Evolutionary conservation across 1,140 invertebrate species (phyloP).

Genomic region (Diprion similis): DNA sequence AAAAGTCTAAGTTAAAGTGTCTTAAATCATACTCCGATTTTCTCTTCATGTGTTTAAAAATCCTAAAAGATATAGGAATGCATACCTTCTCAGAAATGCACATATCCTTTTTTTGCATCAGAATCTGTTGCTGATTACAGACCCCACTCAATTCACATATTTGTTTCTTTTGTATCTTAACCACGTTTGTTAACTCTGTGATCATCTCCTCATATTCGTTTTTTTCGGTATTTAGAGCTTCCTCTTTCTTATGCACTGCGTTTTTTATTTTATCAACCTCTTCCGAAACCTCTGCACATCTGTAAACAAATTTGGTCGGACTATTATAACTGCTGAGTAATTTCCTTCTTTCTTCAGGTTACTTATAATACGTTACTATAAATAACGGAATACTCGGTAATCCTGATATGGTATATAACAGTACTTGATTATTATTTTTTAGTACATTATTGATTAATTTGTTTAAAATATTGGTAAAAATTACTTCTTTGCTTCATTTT

Average conservation of each 20-base stretch:
- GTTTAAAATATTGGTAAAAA: background rate
- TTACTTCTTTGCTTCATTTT: constrained; percentile 37
- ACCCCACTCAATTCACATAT: constrained; percentile 35
- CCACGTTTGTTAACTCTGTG: constrained; percentile 33
- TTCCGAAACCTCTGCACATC: constrained; percentile 29
- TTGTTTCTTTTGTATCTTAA: constrained; percentile 36
- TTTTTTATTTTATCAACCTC: constrained; percentile 35
- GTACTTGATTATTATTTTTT: background rate
- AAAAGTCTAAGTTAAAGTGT: constrained; percentile 3
- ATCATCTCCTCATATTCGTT: constrained; percentile 33
- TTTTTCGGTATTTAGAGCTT: constrained; percentile 28
- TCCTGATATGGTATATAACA: background rate
- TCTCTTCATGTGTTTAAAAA: background rate
- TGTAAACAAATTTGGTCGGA: constrained; percentile 25
- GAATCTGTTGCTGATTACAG: constrained; percentile 33
- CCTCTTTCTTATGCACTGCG: constrained; percentile 30
- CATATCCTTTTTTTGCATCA: constrained; percentile 30
- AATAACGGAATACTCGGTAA: background rate
- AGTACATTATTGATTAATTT: background rate
- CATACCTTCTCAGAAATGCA: constrained; percentile 28
- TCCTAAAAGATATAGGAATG: background rate
- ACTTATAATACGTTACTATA: background rate
- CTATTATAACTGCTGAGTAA: constrained; percentile 17
- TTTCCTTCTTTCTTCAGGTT: background rate
- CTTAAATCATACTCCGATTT: constrained; percentile 10